phyloP scores from a whole-genome alignment of 1,140 invertebrate species.

The Eurosta solidaginis region DNA sequence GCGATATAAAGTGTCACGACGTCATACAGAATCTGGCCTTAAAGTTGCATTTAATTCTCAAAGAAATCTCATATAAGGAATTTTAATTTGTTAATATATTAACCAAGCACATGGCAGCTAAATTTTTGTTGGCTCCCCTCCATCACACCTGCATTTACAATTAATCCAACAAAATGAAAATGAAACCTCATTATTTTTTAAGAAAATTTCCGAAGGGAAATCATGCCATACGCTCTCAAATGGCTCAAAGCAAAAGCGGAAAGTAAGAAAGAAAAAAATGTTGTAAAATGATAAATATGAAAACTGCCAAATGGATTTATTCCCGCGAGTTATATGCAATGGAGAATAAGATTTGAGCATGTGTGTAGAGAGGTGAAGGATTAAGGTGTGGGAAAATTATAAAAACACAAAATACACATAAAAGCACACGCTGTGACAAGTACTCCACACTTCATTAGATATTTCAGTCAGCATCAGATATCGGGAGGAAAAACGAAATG shows the following conservation, averaged over 20 bases:
- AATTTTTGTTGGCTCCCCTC: background rate
- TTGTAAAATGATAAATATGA: slow-evolving; percentile 26
- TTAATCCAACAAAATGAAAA: background rate
- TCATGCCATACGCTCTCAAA: slow-evolving; percentile 7
- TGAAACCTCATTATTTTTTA: slow-evolving; percentile 22
- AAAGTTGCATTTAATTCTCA: too few species aligned
- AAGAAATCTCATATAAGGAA: too few species aligned
- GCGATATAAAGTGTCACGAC: too few species aligned
- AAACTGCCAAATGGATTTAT: slow-evolving; percentile 27
- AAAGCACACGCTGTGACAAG: background rate
- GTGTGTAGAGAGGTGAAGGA: background rate
- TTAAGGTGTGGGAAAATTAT: background rate
- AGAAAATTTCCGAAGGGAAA: slow-evolving; percentile 21
- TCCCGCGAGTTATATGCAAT: slow-evolving; percentile 13
- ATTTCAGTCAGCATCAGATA: background rate
- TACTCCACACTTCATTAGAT: slow-evolving; percentile 20
- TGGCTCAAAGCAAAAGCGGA: background rate
- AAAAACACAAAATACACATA: background rate
- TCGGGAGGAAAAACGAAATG: background rate
- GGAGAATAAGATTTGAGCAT: background rate
- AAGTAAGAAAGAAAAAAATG: background rate
- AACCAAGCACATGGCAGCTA: too few species aligned
- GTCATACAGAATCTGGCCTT: too few species aligned
- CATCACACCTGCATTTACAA: background rate
- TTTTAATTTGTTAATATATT: too few species aligned